Percentiles rank a stretch among this genome's conserved stretches.
These are phyloP conservation scores for Hapalemur alaotrensis DNA, from an alignment of 2,797 vertebrate species.

Conservation along the genomic window DNA sequence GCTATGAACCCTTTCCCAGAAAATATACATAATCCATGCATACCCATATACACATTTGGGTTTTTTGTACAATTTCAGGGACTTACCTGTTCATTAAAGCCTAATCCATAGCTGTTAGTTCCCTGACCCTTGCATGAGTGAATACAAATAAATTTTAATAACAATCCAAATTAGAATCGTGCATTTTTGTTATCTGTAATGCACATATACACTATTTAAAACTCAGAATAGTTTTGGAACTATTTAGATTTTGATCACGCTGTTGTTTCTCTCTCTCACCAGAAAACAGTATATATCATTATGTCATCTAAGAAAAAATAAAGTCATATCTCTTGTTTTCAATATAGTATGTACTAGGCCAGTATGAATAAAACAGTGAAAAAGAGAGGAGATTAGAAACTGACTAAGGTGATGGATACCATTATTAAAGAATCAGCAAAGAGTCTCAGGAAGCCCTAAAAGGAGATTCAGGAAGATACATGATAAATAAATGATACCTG, in stretches of 20 bases:
- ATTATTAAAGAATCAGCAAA: background rate
- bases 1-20: background rate
- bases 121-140: background rate
- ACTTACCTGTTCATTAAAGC: background rate
- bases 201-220: background rate
- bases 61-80: background rate
- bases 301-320: background rate
- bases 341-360: background rate
- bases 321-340: background rate
- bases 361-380: background rate
- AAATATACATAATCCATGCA: background rate
- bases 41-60: background rate
- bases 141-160: slow-evolving; percentile 28
- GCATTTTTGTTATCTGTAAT: background rate
- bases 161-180: background rate
- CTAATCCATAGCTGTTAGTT: background rate
- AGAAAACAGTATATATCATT: background rate
- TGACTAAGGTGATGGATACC: background rate
- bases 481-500: background rate
- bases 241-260: background rate
- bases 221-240: background rate
- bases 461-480: background rate
- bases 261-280: background rate
- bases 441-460: background rate
- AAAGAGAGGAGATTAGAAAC: background rate